Evolutionary conservation across 2,888 invertebrate genomes (phyloP), one percentile per base, ranked within the genome.

Genomic region (Euphydryas editha): DNA sequence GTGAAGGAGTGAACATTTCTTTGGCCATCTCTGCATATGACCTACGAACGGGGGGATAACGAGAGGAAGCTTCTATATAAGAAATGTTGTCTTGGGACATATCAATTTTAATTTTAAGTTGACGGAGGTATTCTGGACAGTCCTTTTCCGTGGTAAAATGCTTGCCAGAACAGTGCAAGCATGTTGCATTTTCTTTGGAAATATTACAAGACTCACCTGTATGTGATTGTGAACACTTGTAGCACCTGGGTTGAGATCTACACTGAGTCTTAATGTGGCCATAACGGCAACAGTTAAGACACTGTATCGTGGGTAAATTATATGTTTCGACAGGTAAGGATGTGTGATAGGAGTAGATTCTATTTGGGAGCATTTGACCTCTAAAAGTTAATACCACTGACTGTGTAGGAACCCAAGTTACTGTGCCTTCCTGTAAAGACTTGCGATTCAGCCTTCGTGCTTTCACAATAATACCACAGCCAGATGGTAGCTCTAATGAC

Each of bases 191-290:
- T n/a, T n/a, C n/a, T n/a, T n/a, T n/a, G n/a, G n/a, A n/a, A n/a
- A n/a, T n/a, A n/a, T n/a, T n/a, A n/a, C n/a, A n/a, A n/a, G n/a
- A n/a, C n/a, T n/a, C n/a, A n/a, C n/a, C n/a, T n/a, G n/a, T n/a
- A n/a, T n/a, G n/a, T n/a, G n/a, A n/a, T n/a, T n/a, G n/a, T n/a
- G n/a, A n/a, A n/a, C n/a, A n/a, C n/a, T n/a, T n/a, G n/a, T n/a
- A n/a, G n/a, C n/a, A n/a, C n/a, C n/a, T n/a, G n/a, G n/a, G n/a
- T n/a, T n/a, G n/a, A n/a, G n/a, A n/a, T n/a, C n/a, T n/a, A n/a
- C n/a, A n/a, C n/a, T 73, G 70, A 1, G 59, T 21, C 42, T 69
- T 70, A 1, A 67, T 62, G 24, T 76, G 75, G 0, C 76, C 76
- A 62, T 70, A 76, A 0, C 72, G 58, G 21, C 74, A 75, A 44